These are phyloP conservation scores for Gambusia affinis DNA, from an alignment of 2,113 vertebrate genomes.

Conservation along the genomic window DNA sequence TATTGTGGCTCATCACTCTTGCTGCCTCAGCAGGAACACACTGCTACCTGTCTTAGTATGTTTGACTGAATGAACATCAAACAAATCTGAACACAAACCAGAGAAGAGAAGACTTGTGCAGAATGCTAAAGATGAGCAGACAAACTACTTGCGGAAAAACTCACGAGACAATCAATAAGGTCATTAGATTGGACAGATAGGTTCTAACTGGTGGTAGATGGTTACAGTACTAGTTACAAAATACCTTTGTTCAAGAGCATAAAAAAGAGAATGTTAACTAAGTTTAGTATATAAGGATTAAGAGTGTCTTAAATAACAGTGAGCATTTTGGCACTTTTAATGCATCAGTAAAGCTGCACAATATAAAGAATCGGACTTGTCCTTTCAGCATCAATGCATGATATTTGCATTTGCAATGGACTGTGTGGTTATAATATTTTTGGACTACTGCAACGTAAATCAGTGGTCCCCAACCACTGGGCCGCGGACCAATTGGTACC, in stretches of 20 bases:
- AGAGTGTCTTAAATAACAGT: too few relatives aligned
- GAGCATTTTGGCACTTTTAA: background rate
- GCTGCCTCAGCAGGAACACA: background rate
- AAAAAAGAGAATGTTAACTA: background rate
- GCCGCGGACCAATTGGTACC: too few relatives aligned
- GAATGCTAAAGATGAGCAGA: constrained; percentile 19
- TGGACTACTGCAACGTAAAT: too few relatives aligned
- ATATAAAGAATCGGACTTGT: background rate
- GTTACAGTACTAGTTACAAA: background rate
- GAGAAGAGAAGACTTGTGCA: constrained; percentile 7
- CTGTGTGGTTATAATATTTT: background rate
- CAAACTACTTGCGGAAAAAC: constrained; percentile 27
- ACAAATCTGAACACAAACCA: constrained; percentile 5
- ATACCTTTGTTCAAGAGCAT: background rate
- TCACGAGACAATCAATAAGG: constrained; percentile 50
- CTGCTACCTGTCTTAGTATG: constrained; percentile 2
- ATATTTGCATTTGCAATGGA: background rate
- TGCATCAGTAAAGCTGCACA: background rate
- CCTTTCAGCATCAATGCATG: background rate
- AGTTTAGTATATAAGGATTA: background rate
- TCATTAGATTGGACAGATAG: constrained; percentile 49
- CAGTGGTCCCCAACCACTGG: too few relatives aligned
- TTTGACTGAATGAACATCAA: background rate
- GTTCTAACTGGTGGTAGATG: constrained; percentile 48
- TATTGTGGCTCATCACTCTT: background rate